Conservation (phyloP, 1,140 invertebrate genomes). For the Gryllus bimaculatus region DNA sequence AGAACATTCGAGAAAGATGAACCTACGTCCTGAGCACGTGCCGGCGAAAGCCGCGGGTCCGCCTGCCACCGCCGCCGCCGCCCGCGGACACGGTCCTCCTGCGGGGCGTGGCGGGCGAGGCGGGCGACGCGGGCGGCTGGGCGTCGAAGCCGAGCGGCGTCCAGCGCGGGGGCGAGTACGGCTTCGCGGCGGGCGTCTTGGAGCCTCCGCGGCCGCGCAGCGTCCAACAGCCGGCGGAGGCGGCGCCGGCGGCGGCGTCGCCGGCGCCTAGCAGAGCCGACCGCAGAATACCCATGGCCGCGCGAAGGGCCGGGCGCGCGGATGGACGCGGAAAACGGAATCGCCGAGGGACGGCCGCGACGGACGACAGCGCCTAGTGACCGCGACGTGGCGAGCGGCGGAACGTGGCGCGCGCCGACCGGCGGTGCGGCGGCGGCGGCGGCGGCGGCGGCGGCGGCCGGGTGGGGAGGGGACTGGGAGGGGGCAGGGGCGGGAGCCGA, state of each 20-base stretch:
- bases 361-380: not conserved
- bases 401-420: not conserved
- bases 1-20: no score
- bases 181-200: not conserved
- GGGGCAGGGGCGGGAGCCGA: not conserved
- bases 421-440: not conserved
- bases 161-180: conserved; percentile 7
- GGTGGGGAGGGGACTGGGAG: conserved; percentile 11
- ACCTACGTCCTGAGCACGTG: no score
- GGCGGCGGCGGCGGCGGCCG: not conserved
- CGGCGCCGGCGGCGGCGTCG: conserved; percentile 8
- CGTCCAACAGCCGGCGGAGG: conserved; percentile 16
- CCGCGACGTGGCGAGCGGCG: not conserved
- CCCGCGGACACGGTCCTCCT: not conserved
- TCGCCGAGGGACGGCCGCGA: not conserved
- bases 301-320: not conserved
- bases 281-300: not conserved
- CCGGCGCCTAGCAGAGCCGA: not conserved
- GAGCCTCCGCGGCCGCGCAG: not conserved
- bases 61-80: no score
- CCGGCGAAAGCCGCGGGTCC: no score
- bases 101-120: not conserved
- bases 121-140: not conserved
- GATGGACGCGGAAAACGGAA: not conserved
- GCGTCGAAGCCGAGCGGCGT: conserved; percentile 6